Percentiles rank a stretch among this genome's conserved stretches.
phyloP scores from a whole-genome alignment of 2,888 invertebrate species.

The Agrochola lychnidis region DNA sequence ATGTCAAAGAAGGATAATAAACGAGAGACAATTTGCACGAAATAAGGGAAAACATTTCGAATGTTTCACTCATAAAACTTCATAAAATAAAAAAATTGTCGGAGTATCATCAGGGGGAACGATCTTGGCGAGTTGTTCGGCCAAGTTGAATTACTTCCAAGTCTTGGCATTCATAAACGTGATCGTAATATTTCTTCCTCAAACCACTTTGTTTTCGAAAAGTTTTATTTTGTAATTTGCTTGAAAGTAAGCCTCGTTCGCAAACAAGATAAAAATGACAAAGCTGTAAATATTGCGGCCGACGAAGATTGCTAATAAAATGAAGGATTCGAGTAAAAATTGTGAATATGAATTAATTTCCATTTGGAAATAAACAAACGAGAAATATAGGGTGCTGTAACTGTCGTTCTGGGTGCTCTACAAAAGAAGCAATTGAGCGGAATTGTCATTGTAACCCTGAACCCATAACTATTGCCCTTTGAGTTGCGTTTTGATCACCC shows the following conservation, averaged over 20 bases:
- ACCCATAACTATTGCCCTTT: constrained; percentile 41
- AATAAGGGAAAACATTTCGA: constrained; percentile 61
- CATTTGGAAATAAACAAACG: constrained; percentile 12
- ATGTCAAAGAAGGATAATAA: constrained; percentile 56
- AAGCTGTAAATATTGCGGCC: constrained; percentile 51
- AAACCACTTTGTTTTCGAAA: constrained; percentile 73
- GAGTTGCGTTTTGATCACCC: constrained; percentile 40
- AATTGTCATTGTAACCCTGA: constrained; percentile 52
- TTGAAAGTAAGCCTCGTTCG: constrained; percentile 62
- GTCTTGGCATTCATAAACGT: constrained; percentile 77
- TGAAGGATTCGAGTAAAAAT: constrained; percentile 21
- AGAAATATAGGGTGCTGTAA: constrained; percentile 5
- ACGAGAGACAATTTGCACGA: constrained; percentile 55
- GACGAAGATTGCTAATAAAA: constrained; percentile 43
- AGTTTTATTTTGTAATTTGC: constrained; percentile 79
- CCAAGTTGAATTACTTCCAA: constrained; percentile 83
- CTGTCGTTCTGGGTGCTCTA: constrained; percentile 10
- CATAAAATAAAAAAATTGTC: constrained; percentile 68
- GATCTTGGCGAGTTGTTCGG: constrained; percentile 74
- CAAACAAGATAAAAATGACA: constrained; percentile 60
- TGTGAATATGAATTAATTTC: constrained; percentile 28
- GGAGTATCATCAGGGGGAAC: constrained; percentile 78
- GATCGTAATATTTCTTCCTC: constrained; percentile 77
- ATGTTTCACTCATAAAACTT: constrained; percentile 68
- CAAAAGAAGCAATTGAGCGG: constrained; percentile 58